Base-by-base conservation (phyloP, 2,797 vertebrate species). In the Gymnopithys bicolor region DNA sequence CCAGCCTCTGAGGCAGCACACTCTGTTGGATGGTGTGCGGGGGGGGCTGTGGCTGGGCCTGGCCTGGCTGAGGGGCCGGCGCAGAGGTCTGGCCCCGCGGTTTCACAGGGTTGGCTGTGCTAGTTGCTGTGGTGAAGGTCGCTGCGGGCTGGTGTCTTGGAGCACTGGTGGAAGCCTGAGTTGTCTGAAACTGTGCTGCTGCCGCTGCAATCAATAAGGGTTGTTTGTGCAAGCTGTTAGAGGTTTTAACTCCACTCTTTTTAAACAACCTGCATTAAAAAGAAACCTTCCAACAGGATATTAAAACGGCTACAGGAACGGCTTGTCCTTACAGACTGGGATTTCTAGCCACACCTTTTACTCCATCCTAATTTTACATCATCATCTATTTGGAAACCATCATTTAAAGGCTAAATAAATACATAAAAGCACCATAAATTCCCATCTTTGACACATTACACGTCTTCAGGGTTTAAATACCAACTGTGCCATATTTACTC, bases 1-100 rank as follows among this genome's bases (percentile, higher is more conserved):
- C 98, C 98, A 99, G 98, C 98, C 99, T 99, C 98, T 99, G 99
- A 97, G 99, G 98, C 97, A 98, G 98, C 97, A 99, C 96, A 96
- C 98, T 98, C 98, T 98, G 99, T 97, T 99, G 98, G 95, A 99
- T 97, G 96, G 98, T 98, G 97, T 98, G 98, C 96, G 98, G 94
- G 97, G 99, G 98, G 98, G 98, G 97, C 97, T 98, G 98, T 90
- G 98, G 97, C 98, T 98, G 98, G 95, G 98, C 95, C 95, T 98
- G 98, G 97, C 98, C 97, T 74, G 98, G 97, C 95, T 98, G 96
- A 84, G 98, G 94, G 98, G 97, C 97, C 97, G 97, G 97, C 97
- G 97, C 98, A 95, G 97, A 63, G 98, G 97, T 98, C 98, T 98
- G 98, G 97, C 97, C 98, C 96, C 98, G 97, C 95, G 94, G 97